Evolutionary conservation across 2,797 vertebrate genomes (phyloP).

Genomic region (Sebastes iracundus): DNA sequence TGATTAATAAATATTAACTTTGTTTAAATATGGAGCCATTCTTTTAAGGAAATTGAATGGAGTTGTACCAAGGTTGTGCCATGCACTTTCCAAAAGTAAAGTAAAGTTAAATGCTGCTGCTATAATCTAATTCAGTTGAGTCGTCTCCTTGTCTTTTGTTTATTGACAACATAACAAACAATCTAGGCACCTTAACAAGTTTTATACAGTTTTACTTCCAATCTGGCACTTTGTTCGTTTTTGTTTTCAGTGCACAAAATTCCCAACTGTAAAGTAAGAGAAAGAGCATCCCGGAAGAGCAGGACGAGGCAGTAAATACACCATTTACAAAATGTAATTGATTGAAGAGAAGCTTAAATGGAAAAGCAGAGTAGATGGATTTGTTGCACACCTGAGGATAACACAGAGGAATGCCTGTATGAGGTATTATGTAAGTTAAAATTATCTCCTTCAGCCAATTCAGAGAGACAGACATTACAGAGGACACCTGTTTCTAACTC

Average conservation of each 20-base stretch:
- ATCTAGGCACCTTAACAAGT: background rate
- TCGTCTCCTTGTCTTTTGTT: background rate
- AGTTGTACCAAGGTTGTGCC: background rate
- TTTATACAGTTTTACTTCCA: slow-evolving; percentile 9
- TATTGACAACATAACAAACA: background rate
- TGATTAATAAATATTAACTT: background rate
- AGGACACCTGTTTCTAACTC: slow-evolving; percentile 42
- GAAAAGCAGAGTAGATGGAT: slow-evolving; percentile 30
- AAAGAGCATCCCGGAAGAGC: background rate
- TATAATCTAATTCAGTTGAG: background rate
- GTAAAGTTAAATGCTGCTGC: background rate
- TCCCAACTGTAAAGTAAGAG: background rate
- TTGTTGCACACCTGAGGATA: slow-evolving; percentile 23
- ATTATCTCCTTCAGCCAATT: slow-evolving; percentile 7
- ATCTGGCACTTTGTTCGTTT: background rate
- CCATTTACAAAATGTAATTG: slow-evolving; percentile 18
- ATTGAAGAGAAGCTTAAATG: slow-evolving; percentile 17
- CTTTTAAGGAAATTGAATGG: background rate
- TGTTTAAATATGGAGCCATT: background rate
- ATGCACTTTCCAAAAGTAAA: background rate
- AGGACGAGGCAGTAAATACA: slow-evolving; percentile 19
- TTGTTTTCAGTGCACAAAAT: slow-evolving; percentile 4
- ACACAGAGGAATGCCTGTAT: background rate
- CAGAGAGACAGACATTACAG: background rate
- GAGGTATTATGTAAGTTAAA: slow-evolving; percentile 1